Percentiles rank a stretch among this genome's conserved stretches.
These are phyloP conservation scores for Morone saxatilis DNA, from an alignment of 2,113 vertebrate species.

Conservation along the genomic window DNA sequence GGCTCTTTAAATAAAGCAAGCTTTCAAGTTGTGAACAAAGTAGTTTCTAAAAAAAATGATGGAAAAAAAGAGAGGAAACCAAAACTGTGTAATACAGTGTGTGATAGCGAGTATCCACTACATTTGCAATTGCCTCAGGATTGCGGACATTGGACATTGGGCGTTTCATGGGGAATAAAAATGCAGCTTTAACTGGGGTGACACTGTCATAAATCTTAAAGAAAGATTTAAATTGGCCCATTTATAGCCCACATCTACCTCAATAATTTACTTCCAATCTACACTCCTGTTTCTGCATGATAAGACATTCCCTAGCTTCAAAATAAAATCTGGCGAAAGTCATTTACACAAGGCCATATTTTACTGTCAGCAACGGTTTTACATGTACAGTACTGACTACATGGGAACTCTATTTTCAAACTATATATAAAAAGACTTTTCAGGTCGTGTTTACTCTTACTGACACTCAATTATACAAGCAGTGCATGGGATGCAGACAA, in stretches of 20 bases:
- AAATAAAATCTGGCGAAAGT: conserved; percentile 39
- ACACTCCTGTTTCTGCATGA: conserved; percentile 62
- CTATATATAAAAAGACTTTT: background rate
- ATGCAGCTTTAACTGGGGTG: conserved; percentile 26
- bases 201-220: conserved; percentile 64
- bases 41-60: background rate
- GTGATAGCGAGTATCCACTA: conserved; percentile 12
- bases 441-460: conserved; percentile 20
- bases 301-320: conserved; percentile 48
- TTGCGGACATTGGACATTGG: background rate
- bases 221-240: conserved; percentile 39
- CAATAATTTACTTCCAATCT: conserved; percentile 65
- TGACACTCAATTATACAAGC: background rate
- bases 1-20: background rate
- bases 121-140: conserved; percentile 9
- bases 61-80: background rate
- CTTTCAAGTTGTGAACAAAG: background rate
- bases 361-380: conserved; percentile 58
- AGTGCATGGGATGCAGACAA: background rate
- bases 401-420: background rate
- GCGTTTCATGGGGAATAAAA: conserved; percentile 37
- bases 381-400: conserved; percentile 16
- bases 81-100: background rate
- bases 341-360: conserved; percentile 46
- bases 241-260: conserved; percentile 60